Evolutionary conservation across 2,113 vertebrate species (phyloP).

Genomic region (Caloenas nicobarica): DNA sequence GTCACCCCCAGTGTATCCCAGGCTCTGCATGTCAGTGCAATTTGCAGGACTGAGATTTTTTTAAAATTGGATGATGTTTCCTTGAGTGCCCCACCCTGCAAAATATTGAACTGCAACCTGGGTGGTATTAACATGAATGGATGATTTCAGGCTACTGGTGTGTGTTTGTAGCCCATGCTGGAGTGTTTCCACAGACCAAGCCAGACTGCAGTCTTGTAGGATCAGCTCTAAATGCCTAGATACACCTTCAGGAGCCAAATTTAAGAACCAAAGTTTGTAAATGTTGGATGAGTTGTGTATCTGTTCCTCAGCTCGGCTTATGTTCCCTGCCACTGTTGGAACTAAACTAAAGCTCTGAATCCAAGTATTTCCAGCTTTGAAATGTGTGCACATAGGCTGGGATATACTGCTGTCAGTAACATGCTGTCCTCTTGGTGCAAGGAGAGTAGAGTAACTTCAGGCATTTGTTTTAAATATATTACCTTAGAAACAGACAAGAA

Average conservation of each 20-base stretch:
- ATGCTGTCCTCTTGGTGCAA: neutral
- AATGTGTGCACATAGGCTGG: neutral
- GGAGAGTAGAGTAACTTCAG: neutral
- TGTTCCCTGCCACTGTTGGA: neutral
- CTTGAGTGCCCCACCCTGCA: neutral
- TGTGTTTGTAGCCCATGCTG: neutral
- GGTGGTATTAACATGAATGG: neutral
- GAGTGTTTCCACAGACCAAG: neutral
- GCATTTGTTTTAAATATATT: slow-evolving; percentile 1
- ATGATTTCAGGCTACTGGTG: neutral
- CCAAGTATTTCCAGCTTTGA: neutral
- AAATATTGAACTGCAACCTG: neutral
- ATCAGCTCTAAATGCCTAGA: neutral
- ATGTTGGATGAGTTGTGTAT: neutral
- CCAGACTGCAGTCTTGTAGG: neutral
- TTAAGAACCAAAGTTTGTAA: neutral
- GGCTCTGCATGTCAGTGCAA: neutral
- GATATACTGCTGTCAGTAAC: neutral
- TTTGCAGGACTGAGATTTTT: neutral
- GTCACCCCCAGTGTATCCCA: neutral
- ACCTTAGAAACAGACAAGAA: neutral
- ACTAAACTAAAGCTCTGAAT: neutral
- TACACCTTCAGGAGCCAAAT: neutral
- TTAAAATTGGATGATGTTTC: neutral
- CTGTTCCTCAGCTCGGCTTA: neutral